phyloP scores from a whole-genome alignment of 2,797 vertebrate species.

The Apodemus agrarius region DNA sequence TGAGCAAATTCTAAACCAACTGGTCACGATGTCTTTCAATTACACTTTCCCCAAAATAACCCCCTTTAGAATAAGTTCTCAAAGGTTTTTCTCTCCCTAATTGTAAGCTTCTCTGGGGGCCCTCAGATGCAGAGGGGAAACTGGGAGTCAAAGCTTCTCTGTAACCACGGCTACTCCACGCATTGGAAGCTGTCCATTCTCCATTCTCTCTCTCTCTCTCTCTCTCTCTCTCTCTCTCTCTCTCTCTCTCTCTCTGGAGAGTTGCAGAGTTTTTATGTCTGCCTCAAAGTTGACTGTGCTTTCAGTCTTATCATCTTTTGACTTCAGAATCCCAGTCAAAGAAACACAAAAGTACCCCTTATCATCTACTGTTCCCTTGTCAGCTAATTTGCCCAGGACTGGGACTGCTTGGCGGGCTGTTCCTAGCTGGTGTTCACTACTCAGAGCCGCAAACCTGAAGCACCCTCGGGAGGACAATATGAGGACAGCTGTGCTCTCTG shows the following conservation, averaged over 20 bases:
- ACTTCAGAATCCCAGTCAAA: conserved; percentile 56
- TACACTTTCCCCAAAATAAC: conserved; percentile 66
- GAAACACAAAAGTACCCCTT: conserved; percentile 41
- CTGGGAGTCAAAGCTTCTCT: conserved; percentile 27
- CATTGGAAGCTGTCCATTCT: conserved; percentile 61
- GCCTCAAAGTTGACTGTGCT: conserved; percentile 75
- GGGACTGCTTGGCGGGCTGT: background rate
- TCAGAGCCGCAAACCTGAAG: background rate
- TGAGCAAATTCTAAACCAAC: conserved; percentile 72
- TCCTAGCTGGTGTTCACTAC: conserved; percentile 65
- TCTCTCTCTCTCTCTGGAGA: conserved; percentile 57
- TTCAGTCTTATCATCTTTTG: conserved; percentile 31
- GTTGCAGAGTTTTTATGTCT: conserved; percentile 59
- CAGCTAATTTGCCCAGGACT: background rate
- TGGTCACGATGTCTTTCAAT: conserved; percentile 64
- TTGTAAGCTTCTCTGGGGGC: conserved; percentile 54
- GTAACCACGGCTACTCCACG: conserved; percentile 61
- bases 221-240: no score
- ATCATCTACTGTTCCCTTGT: background rate
- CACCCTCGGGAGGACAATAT: conserved; percentile 57
- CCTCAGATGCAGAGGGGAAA: background rate
- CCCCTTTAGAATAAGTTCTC: conserved; percentile 65
- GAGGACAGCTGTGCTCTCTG: conserved; percentile 62
- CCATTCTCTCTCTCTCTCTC: conserved; percentile 14
- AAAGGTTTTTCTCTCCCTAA: conserved; percentile 62